A percentile compares a stretch with the other conserved stretches of the same genome.
phyloP scores from a whole-genome alignment of 92 coral and sea anemone species.

The Anthopleura xanthogrammica region DNA sequence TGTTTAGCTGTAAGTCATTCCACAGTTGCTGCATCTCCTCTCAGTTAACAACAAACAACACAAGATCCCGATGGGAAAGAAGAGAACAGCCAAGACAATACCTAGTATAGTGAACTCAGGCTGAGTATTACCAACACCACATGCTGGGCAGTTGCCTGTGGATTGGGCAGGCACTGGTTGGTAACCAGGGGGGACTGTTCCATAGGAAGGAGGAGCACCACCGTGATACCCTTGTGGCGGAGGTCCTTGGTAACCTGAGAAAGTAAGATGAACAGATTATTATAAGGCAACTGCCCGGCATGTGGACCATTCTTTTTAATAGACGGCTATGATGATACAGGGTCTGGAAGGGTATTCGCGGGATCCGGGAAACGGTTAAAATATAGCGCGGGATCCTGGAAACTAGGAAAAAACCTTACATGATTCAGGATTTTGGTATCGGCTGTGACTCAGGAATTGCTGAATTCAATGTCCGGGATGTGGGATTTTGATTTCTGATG shows the following conservation, averaged over 20 bases:
- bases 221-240: constrained; percentile 55
- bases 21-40: constrained; percentile 57
- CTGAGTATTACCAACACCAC: constrained; percentile 36
- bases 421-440: no score
- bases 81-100: constrained; percentile 47
- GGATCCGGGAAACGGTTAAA: no score
- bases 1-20: constrained; percentile 42
- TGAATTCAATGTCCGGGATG: no score
- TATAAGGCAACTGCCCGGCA: not conserved
- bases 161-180: constrained; percentile 54
- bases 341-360: no score
- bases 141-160: constrained; percentile 60
- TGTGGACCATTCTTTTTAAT: not conserved
- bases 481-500: no score
- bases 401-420: no score
- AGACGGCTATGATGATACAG: not conserved
- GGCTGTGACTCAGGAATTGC: no score
- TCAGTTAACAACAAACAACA: constrained; percentile 63
- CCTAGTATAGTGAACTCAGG: constrained; percentile 51
- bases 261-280: not conserved
- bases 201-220: constrained; percentile 44
- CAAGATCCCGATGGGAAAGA: constrained; percentile 63
- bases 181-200: constrained; percentile 53
- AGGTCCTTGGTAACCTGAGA: constrained; percentile 14
- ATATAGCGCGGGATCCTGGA: no score